Conservation (phyloP, 2,888 invertebrate species). For the Achlya flavicornis region DNA sequence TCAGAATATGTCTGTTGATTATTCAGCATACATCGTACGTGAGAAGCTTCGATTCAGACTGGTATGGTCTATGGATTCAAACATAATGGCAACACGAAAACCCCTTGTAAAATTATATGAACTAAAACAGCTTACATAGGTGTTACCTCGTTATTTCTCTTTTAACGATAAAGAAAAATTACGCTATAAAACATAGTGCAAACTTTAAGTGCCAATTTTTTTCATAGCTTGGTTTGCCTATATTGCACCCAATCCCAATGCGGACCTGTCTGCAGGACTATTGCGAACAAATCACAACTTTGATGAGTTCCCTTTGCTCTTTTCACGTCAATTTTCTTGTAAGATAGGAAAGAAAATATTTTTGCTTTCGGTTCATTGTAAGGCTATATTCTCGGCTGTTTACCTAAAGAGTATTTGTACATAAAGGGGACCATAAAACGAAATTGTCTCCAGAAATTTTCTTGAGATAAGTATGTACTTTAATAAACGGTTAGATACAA, state of each 20-base stretch:
- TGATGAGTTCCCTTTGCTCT: conserved; percentile 47
- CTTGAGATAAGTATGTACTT: conserved; percentile 21
- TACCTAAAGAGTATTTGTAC: background rate
- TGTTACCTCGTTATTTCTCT: no score
- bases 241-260: conserved; percentile 15
- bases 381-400: conserved; percentile 1
- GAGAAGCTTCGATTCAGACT: no score
- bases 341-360: conserved; percentile 29
- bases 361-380: conserved; percentile 15
- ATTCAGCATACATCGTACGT: no score
- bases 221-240: background rate
- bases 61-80: no score
- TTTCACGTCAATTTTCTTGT: conserved; percentile 37
- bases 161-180: no score
- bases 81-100: no score
- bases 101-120: no score
- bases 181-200: background rate
- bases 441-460: conserved; percentile 28
- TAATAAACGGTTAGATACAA: conserved; percentile 11
- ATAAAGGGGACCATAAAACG: conserved; percentile 18
- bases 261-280: conserved; percentile 20
- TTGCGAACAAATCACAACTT: conserved; percentile 59
- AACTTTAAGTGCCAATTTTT: background rate
- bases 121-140: no score
- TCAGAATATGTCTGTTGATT: no score